Evolutionary conservation across 1,140 invertebrate genomes (phyloP).

Genomic region (Antheraea mylitta): DNA sequence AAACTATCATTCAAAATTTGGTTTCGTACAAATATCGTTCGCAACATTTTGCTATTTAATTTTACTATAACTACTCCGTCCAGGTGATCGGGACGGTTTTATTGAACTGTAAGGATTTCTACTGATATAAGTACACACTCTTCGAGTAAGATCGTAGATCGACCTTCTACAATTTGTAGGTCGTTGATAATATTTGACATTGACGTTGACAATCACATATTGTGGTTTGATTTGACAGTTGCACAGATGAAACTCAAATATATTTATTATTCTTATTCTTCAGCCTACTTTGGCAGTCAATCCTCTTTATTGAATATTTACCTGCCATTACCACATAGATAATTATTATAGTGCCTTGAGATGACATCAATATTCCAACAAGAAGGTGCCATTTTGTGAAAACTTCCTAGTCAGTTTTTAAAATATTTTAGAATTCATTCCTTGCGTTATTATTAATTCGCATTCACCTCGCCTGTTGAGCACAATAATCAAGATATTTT

Average conservation of each 20-base stretch:
- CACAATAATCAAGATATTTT: too few relatives aligned
- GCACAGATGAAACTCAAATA: not conserved
- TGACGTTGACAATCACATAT: not conserved
- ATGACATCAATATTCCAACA: too few relatives aligned
- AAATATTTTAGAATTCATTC: too few relatives aligned
- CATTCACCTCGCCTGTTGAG: too few relatives aligned
- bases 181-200: slow-evolving; percentile 46
- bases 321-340: too few relatives aligned
- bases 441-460: too few relatives aligned
- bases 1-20: slow-evolving; percentile 80
- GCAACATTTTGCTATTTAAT: slow-evolving; percentile 79
- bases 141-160: slow-evolving; percentile 37
- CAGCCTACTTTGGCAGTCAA: too few relatives aligned
- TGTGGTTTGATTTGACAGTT: not conserved
- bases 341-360: too few relatives aligned
- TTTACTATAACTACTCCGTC: slow-evolving; percentile 55
- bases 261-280: too few relatives aligned
- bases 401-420: too few relatives aligned
- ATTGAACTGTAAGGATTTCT: slow-evolving; percentile 28
- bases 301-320: too few relatives aligned
- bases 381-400: too few relatives aligned
- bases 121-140: not conserved
- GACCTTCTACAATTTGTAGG: slow-evolving; percentile 75
- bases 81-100: slow-evolving; percentile 63
- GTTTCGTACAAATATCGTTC: slow-evolving; percentile 83